Percentiles rank a stretch among this genome's conserved stretches.
These are phyloP conservation scores for Pangasius krempfi DNA, from an alignment of 2,797 vertebrate genomes.

Conservation along the genomic window DNA sequence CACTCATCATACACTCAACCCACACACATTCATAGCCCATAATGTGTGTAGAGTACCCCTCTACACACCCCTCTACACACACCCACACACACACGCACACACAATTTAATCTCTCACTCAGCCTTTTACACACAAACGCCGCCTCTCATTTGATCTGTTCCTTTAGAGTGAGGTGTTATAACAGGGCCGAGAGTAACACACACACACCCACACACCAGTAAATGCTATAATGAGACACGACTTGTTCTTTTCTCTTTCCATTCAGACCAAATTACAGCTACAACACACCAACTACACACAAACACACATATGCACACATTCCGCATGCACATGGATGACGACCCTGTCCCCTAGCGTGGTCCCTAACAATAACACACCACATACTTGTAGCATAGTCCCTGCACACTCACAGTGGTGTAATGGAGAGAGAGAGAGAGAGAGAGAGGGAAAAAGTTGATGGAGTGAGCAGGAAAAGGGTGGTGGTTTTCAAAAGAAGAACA, in stretches of 20 bases:
- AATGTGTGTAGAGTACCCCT: background rate
- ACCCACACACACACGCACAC: conserved; percentile 17
- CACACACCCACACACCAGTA: conserved; percentile 10
- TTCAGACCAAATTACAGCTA: background rate
- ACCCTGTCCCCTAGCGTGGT: background rate
- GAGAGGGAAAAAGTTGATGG: background rate
- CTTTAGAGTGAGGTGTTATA: background rate
- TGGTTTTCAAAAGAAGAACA: conserved; percentile 8
- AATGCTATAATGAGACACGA: conserved; percentile 12
- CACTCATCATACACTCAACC: background rate
- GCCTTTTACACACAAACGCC: conserved; percentile 21
- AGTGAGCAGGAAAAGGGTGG: conserved; percentile 10
- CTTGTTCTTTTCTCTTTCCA: conserved; percentile 7
- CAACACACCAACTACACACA: background rate
- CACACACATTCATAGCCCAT: background rate
- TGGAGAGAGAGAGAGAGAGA: background rate
- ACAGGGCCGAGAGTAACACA: background rate
- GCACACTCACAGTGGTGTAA: background rate
- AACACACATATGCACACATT: conserved; percentile 3
- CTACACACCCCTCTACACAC: too few species aligned
- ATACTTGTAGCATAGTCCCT: background rate
- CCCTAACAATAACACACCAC: background rate
- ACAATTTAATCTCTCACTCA: background rate
- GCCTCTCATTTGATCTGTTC: background rate
- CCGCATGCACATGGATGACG: background rate